A percentile compares a stretch with the other conserved stretches of the same genome.
These are phyloP conservation scores for Antheraea pernyi DNA, from an alignment of 1,140 invertebrate genomes.

Conservation along the genomic window DNA sequence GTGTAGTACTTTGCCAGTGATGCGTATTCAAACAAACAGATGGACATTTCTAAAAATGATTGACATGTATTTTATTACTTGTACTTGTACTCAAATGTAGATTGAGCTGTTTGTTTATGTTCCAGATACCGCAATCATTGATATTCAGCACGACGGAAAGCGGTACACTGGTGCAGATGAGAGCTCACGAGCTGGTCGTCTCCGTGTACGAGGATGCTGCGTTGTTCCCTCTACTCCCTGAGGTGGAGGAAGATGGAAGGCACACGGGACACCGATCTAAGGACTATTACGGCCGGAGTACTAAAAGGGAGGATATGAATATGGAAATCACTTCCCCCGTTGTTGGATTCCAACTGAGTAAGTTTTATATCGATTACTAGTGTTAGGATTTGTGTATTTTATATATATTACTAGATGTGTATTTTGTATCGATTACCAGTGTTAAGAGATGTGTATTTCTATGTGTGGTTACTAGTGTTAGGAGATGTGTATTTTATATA, in stretches of 20 bases:
- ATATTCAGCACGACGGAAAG: slow-evolving; percentile 72
- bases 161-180: slow-evolving; percentile 38
- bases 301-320: slow-evolving; percentile 64
- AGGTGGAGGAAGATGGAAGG: slow-evolving; percentile 28
- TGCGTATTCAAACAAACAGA: too few relatives aligned
- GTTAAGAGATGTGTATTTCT: too few relatives aligned
- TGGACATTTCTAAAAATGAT: too few relatives aligned
- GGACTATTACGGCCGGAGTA: slow-evolving; percentile 66
- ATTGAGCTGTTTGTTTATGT: slow-evolving; percentile 19
- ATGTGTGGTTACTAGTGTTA: too few relatives aligned
- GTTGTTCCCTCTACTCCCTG: slow-evolving; percentile 81
- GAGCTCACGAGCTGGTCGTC: slow-evolving; percentile 82
- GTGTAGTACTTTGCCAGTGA: too few relatives aligned
- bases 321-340: slow-evolving; percentile 70
- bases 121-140: slow-evolving; percentile 84
- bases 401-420: too few relatives aligned
- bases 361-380: slow-evolving; percentile 20
- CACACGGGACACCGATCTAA: slow-evolving; percentile 47
- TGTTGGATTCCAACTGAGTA: slow-evolving; percentile 60
- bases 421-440: too few relatives aligned
- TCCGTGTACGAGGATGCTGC: slow-evolving; percentile 85
- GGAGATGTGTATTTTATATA: too few relatives aligned
- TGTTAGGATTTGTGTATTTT: too few relatives aligned
- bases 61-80: background rate
- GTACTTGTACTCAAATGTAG: too few relatives aligned